phyloP scores from a whole-genome alignment of 2,113 vertebrate genomes.

The Marcusenius ussheri region DNA sequence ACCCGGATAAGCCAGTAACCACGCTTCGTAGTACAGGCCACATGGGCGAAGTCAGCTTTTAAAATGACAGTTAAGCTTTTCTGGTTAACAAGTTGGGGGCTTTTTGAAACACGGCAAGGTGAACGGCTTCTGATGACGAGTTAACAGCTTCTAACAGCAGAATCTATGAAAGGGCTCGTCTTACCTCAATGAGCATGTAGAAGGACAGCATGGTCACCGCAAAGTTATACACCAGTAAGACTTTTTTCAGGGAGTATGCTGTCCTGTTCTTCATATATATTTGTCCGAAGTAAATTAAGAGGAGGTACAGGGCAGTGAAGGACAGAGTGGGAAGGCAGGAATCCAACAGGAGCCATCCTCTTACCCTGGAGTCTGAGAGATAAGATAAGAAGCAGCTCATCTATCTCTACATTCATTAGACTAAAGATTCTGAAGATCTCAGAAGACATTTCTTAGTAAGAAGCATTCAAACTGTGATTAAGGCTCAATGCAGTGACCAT shows the following conservation, averaged over 20 bases:
- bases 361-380: conserved; percentile 69
- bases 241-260: conserved; percentile 66
- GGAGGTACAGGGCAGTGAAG: conserved; percentile 66
- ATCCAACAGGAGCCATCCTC: conserved; percentile 80
- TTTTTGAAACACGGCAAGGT: background rate
- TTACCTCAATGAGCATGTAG: conserved; percentile 79
- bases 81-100: background rate
- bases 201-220: conserved; percentile 72
- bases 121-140: background rate
- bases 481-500: background rate
- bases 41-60: background rate
- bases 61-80: background rate
- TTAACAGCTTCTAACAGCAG: background rate
- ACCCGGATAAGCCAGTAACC: no score
- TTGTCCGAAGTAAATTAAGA: conserved; percentile 70
- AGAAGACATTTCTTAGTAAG: background rate
- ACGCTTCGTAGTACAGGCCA: no score
- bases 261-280: conserved; percentile 70
- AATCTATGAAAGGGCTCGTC: conserved; percentile 15
- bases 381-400: conserved; percentile 32
- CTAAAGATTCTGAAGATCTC: background rate
- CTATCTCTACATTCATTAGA: background rate
- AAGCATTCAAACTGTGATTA: background rate
- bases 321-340: conserved; percentile 74
- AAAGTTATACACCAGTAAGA: conserved; percentile 73